Evolutionary conservation across 2,797 vertebrate genomes (phyloP).

Genomic region (Tenualosa ilisha): DNA sequence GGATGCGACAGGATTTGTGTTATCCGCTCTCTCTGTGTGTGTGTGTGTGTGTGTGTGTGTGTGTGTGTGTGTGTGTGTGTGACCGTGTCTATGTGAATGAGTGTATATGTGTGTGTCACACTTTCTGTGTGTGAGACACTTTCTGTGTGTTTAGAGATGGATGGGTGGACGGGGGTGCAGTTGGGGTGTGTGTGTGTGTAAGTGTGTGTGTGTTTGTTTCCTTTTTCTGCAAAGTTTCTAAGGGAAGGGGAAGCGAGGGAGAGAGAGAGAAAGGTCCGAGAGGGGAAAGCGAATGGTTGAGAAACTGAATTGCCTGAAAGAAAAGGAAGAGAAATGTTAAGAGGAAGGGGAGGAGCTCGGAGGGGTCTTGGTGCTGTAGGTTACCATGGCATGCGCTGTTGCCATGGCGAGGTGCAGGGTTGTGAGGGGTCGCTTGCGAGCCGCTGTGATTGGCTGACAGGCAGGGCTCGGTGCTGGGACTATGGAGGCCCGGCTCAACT

Average conservation of each 20-base stretch:
- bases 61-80: too few species aligned
- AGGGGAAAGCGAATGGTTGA: not conserved
- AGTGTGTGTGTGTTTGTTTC: not conserved
- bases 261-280: not conserved
- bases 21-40: too few species aligned
- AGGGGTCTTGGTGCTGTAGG: not conserved
- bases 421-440: not conserved
- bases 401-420: not conserved
- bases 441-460: not conserved
- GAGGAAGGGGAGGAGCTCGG: not conserved
- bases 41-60: too few species aligned
- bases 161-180: not conserved
- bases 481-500: not conserved
- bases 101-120: not conserved
- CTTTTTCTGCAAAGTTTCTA: too few species aligned
- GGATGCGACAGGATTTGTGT: constrained; percentile 65
- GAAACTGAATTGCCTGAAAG: not conserved
- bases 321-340: not conserved
- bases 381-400: not conserved
- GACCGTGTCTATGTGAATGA: not conserved
- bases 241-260: not conserved
- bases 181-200: not conserved
- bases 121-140: not conserved
- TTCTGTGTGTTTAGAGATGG: not conserved
- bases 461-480: not conserved